A percentile compares a stretch with the other conserved stretches of the same genome.
Conservation (phyloP, 2,888 invertebrate species). For the Stenurella melanura region DNA sequence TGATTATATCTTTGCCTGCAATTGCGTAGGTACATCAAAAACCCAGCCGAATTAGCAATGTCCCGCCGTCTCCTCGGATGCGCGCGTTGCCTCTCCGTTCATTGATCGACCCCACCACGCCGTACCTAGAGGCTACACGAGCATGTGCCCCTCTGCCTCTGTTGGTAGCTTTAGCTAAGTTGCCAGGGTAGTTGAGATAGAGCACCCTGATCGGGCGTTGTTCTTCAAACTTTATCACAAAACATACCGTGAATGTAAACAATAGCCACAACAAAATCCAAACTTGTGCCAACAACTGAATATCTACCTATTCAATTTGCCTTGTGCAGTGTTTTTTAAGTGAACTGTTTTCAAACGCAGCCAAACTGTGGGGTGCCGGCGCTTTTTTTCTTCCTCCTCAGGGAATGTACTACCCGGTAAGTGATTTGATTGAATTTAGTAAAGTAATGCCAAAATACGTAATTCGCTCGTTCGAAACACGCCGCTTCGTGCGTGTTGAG, state of each 20-base stretch:
- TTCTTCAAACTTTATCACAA: constrained; percentile 50
- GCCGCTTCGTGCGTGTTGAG: not conserved
- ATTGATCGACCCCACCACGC: constrained; percentile 69
- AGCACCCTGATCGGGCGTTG: constrained; percentile 69
- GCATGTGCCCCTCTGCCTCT: constrained; percentile 65
- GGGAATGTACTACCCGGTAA: constrained; percentile 98
- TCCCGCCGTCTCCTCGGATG: constrained; percentile 36
- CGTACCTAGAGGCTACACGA: constrained; percentile 51
- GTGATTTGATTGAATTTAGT: constrained; percentile 70
- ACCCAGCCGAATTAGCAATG: constrained; percentile 17
- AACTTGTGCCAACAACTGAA: constrained; percentile 33
- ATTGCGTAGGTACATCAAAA: not conserved
- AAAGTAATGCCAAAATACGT: not conserved
- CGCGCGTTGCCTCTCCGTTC: constrained; percentile 62
- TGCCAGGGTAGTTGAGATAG: constrained; percentile 68
- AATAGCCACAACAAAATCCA: constrained; percentile 46
- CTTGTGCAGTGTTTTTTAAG: constrained; percentile 72
- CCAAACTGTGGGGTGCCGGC: constrained; percentile 98
- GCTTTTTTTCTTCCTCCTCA: constrained; percentile 97
- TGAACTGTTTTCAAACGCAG: constrained; percentile 76
- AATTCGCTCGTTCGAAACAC: not conserved
- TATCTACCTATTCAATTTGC: constrained; percentile 49
- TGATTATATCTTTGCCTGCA: not conserved
- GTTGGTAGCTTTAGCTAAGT: constrained; percentile 52
- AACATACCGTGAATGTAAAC: constrained; percentile 50